phyloP scores from a whole-genome alignment of 2,113 vertebrate genomes.

The Eonycteris spelaea region DNA sequence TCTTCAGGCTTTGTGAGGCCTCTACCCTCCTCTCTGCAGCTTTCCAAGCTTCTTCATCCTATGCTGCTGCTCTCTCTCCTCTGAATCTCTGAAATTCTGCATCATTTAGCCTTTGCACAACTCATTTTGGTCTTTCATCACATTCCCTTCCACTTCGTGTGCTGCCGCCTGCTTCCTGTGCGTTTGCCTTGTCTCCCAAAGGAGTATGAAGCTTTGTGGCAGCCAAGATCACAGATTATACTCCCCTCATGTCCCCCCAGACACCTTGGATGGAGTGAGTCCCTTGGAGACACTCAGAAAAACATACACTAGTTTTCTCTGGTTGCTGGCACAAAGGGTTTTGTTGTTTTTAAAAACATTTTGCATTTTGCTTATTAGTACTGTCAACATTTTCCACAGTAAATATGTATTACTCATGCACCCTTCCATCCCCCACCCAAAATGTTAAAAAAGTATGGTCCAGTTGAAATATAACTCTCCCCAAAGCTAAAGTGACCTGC shows the following conservation, averaged over 20 bases:
- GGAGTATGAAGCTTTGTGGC: background rate
- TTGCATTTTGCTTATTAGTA: background rate
- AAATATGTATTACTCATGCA: background rate
- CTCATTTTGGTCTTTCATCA: background rate
- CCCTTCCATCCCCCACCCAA: no score
- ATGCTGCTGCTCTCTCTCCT: background rate
- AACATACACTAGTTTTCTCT: background rate
- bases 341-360: background rate
- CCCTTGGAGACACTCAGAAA: background rate
- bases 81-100: background rate
- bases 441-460: background rate
- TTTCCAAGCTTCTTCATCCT: background rate
- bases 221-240: background rate
- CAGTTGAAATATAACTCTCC: background rate
- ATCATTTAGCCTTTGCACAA: background rate
- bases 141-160: background rate
- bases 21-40: background rate
- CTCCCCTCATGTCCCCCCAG: background rate
- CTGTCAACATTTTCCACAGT: background rate
- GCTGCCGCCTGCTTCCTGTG: background rate
- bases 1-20: background rate
- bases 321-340: background rate
- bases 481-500: background rate
- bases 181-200: background rate
- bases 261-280: background rate